These are phyloP conservation scores for Psilopsiagon aurifrons DNA, from an alignment of 2,113 vertebrate genomes.

Conservation along the genomic window DNA sequence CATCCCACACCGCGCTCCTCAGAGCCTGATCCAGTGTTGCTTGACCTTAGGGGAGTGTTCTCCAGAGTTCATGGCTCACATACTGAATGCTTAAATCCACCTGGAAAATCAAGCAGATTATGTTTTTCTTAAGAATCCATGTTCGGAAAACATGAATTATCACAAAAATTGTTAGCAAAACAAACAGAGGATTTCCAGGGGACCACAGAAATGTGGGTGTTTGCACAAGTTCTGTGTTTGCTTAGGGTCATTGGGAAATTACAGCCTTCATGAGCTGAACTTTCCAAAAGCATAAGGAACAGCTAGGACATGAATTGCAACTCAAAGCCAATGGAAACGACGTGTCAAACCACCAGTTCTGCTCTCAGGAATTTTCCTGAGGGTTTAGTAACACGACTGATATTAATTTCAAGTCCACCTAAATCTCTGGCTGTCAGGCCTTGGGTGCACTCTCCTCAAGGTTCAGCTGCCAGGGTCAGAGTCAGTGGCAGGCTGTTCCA, in stretches of 20 bases:
- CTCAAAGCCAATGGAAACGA: not conserved
- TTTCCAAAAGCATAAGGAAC: not conserved
- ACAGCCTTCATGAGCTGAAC: not conserved
- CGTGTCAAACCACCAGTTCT: not conserved
- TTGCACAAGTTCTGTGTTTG: not conserved
- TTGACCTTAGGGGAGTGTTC: slow-evolving; percentile 38
- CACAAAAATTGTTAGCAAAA: slow-evolving; percentile 39
- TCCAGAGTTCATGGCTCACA: slow-evolving; percentile 43
- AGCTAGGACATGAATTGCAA: not conserved
- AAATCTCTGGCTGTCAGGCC: not conserved
- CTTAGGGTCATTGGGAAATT: slow-evolving; percentile 11
- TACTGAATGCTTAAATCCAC: slow-evolving; percentile 25
- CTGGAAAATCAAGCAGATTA: slow-evolving; percentile 25
- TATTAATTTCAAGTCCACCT: not conserved
- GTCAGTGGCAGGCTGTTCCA: not conserved
- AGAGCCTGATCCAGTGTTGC: not conserved
- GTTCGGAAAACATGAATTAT: slow-evolving; percentile 54
- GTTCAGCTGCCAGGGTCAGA: not conserved
- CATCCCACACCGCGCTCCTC: slow-evolving; percentile 9
- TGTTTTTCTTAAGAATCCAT: slow-evolving; percentile 49
- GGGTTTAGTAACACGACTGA: not conserved
- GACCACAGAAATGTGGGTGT: slow-evolving; percentile 36
- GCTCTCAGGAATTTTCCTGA: not conserved
- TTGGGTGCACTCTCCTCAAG: not conserved
- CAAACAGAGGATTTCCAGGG: slow-evolving; percentile 29